Evolutionary conservation across 2,888 invertebrate genomes (phyloP), one percentile per base, ranked within the genome.

Genomic region (Oscheius sp.): DNA sequence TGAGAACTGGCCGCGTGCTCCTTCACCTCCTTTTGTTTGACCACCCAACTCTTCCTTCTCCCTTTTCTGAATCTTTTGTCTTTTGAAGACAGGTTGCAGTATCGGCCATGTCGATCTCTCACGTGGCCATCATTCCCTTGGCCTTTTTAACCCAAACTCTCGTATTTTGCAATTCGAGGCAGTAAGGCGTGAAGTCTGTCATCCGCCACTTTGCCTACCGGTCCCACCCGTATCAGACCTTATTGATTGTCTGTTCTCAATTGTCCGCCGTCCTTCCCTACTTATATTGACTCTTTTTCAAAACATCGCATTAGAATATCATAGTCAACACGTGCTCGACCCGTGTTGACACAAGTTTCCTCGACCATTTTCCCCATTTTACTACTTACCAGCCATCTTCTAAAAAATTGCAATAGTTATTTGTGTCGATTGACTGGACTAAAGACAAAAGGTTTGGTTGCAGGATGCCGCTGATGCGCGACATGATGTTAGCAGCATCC

Each of bases 381-480:
- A 58, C 29, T 58, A 4, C 0, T 10, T n/a, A 57, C 57, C 21
- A 9, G 13, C 9, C 50, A 50, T 50, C 13, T 50, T 13, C 50
- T 21, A 21, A 0, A 21, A 21, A 21, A 21, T 21, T 21, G 21
- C 21, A 21, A 21, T 21, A 21, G 21, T 21, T 21, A 21, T 21
- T 21, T 21, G 21, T 21, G 21, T 21, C 21, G 21, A 21, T 21
- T 21, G 21, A 21, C 21, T 21, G 21, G 21, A 21, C 21, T 0
- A 21, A 21, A 21, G 21, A 50, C 50, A 50, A 13, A 50, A 11
- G 50, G 9, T 50, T 57, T 57, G 7, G 29, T 57, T 57, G 1
- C 71, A 81, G 83, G 53, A 78, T 81, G 78, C 79, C 83, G 42
- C 60, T 80, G 70, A 74, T 79, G 68, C 76, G 82, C 37, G 82